These are phyloP conservation scores for Cephalopterus ornatus DNA, from an alignment of 2,113 vertebrate species.

Conservation along the genomic window DNA sequence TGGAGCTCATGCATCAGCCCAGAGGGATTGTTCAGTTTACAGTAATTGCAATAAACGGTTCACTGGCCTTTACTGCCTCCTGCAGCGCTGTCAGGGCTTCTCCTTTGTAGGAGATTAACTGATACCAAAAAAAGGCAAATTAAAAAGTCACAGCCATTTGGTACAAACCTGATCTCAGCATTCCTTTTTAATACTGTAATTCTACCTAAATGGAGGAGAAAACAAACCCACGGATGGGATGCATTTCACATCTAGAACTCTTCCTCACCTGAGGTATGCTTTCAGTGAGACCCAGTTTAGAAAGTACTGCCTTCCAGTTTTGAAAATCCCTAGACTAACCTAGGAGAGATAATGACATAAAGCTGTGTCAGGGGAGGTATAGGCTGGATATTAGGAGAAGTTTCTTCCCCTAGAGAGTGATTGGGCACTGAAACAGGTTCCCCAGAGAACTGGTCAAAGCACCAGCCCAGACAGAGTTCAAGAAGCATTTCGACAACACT, in stretches of 20 bases:
- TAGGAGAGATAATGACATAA: not conserved
- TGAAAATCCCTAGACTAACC: not conserved
- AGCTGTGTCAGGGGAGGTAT: not conserved
- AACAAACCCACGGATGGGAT: not conserved
- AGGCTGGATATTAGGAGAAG: not conserved
- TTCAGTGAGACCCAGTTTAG: not conserved
- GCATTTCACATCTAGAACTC: not conserved
- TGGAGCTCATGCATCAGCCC: not conserved
- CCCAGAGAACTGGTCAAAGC: not conserved
- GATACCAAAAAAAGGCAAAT: not conserved
- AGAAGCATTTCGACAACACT: not conserved
- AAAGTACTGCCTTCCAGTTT: not conserved
- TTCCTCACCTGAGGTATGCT: not conserved
- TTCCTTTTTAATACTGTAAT: not conserved
- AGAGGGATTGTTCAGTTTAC: not conserved
- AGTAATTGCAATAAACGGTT: slow-evolving; percentile 3
- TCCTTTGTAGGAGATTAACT: not conserved
- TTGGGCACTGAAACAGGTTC: not conserved
- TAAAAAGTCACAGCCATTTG: not conserved
- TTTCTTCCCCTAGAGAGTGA: not conserved
- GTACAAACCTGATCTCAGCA: not conserved
- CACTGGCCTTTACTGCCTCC: slow-evolving; percentile 1
- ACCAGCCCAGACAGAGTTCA: not conserved
- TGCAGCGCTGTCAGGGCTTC: not conserved
- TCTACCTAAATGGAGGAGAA: not conserved